phyloP scores from a whole-genome alignment of 1,140 invertebrate genomes.

The Lordiphosa stackelbergi region DNA sequence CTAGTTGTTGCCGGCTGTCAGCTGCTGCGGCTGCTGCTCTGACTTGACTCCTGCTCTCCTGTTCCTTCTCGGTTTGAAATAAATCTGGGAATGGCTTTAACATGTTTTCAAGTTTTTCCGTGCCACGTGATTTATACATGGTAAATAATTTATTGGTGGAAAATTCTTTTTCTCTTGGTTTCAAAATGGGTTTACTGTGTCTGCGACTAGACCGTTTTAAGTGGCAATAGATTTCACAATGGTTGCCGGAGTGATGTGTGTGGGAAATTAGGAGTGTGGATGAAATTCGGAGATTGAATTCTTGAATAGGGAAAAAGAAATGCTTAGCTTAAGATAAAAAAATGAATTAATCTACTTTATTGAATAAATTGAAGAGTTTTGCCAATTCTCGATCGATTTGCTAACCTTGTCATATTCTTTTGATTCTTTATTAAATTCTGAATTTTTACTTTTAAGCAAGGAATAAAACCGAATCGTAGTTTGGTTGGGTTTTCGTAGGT shows the following conservation, averaged over 20 bases:
- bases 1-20: not conserved
- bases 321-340: too few relatives aligned
- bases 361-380: not conserved
- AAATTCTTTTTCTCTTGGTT: slow-evolving; percentile 11
- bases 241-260: not conserved
- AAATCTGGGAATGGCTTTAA: slow-evolving; percentile 60
- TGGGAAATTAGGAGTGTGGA: not conserved
- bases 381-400: too few relatives aligned
- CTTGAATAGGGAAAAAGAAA: too few relatives aligned
- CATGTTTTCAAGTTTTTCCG: slow-evolving; percentile 55
- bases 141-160: slow-evolving; percentile 57
- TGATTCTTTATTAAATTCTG: too few relatives aligned
- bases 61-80: slow-evolving; percentile 37
- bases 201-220: slow-evolving; percentile 20
- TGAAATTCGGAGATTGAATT: not conserved
- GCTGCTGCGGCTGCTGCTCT: slow-evolving; percentile 12
- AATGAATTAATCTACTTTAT: too few relatives aligned
- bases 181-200: slow-evolving; percentile 31
- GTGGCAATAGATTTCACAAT: slow-evolving; percentile 15
- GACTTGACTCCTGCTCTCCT: not conserved
- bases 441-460: not conserved
- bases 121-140: slow-evolving; percentile 55
- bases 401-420: not conserved
- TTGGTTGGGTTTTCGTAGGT: too few relatives aligned
- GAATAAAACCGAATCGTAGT: not conserved